Conservation (phyloP, 1,140 invertebrate genomes). For the Listronotus oregonensis region DNA sequence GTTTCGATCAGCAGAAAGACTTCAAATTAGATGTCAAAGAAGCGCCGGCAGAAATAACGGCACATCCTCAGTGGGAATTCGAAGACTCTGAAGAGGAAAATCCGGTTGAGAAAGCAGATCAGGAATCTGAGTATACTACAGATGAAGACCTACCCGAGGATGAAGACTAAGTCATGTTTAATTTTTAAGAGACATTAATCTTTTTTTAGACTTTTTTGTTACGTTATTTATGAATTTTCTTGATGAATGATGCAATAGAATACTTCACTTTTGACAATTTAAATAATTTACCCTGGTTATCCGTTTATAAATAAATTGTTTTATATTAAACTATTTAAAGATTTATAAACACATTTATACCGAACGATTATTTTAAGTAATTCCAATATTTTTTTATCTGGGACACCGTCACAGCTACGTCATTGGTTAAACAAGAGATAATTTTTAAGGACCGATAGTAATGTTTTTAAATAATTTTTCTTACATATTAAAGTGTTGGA, state of each 20-base stretch:
- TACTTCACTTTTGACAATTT: slow-evolving; percentile 5
- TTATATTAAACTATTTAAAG: neutral
- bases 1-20: slow-evolving; percentile 88
- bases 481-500: no score
- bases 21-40: slow-evolving; percentile 97
- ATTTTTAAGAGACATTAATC: slow-evolving; percentile 8
- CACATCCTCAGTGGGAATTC: slow-evolving; percentile 96
- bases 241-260: slow-evolving; percentile 10
- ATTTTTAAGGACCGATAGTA: no score
- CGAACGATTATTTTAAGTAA: no score
- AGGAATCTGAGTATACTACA: slow-evolving; percentile 73
- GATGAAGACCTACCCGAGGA: slow-evolving; percentile 66
- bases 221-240: slow-evolving; percentile 1
- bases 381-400: no score
- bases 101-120: slow-evolving; percentile 69
- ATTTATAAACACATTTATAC: no score
- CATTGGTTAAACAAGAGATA: no score
- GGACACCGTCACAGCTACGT: no score
- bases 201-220: slow-evolving; percentile 10
- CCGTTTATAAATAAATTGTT: no score
- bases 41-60: slow-evolving; percentile 84
- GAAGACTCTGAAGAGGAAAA: slow-evolving; percentile 91
- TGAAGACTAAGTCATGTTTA: slow-evolving; percentile 32
- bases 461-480: no score
- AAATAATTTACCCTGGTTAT: neutral